Evolutionary conservation across 2,888 invertebrate genomes (phyloP).

Genomic region (Rosalia funebris): DNA sequence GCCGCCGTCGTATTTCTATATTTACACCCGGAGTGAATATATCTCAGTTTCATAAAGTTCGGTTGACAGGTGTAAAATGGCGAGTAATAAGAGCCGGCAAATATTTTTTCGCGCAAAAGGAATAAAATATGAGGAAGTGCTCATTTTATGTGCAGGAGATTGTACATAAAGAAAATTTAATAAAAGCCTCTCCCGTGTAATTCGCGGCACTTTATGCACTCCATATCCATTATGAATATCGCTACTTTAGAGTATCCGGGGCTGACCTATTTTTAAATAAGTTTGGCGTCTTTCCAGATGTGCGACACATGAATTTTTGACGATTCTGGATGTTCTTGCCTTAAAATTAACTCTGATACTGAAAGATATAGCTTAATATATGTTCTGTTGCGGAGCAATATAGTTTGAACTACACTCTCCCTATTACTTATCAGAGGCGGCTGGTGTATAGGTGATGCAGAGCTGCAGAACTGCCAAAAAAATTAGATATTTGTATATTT

Average conservation of each 20-base stretch:
- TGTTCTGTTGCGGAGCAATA: too few relatives aligned
- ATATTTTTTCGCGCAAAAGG: conserved; percentile 7
- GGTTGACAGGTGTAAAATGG: conserved; percentile 11
- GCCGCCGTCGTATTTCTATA: not conserved
- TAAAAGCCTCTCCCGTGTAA: conserved; percentile 6
- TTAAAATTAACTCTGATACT: not conserved
- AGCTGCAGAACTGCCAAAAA: too few relatives aligned
- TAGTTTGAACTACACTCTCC: too few relatives aligned
- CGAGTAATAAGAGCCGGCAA: not conserved
- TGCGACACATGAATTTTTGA: not conserved
- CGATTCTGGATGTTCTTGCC: too few relatives aligned
- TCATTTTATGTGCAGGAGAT: not conserved
- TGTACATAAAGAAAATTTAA: conserved; percentile 11
- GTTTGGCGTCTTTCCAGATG: conserved; percentile 19
- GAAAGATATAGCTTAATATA: too few relatives aligned
- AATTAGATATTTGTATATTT: too few relatives aligned
- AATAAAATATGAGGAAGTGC: conserved; percentile 10
- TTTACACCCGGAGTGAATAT: not conserved
- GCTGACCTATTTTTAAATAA: conserved; percentile 8
- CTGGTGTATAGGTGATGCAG: too few relatives aligned
- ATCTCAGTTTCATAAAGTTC: conserved; percentile 1
- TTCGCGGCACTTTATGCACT: conserved; percentile 2
- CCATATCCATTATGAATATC: conserved; percentile 20
- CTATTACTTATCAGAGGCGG: too few relatives aligned
- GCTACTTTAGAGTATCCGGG: conserved; percentile 3